Base-by-base conservation (phyloP, 2,113 vertebrate genomes). In the Shinisaurus crocodilurus region DNA sequence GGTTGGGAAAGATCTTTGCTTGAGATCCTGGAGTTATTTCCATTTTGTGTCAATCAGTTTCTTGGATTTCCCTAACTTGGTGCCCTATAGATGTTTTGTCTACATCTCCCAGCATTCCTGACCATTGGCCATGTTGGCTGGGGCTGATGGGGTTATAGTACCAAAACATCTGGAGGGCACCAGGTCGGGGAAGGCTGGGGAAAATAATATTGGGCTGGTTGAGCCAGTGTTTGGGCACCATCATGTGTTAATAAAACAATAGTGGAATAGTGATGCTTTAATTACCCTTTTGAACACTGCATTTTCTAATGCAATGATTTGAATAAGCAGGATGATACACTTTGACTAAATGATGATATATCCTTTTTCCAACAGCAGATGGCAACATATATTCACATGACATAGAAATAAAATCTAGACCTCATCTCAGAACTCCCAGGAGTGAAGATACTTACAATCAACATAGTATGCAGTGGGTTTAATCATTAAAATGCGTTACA, bases 311-410 rank as follows among this genome's bases (percentile, higher is more conserved):
- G 88, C n/a, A 34, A 77, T 83, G n/a, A 27, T 83, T 50, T 93
- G 83, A 16, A 63, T 75, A 12, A 69, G 75, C n/a, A 76, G 54
- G 0, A 43, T 81, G 34, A 69, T 82, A 76, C 34, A 25, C 86
- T 93, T 67, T 70, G 60, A 69, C 89, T 85, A 85, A n/a, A n/a
- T n/a, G 1, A 82, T 75, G 16, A 91, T 16, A 4, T 89, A 18
- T 88, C 75, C 91, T 74, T 96, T 96, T 94, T 93, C 92, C 90
- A 67, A 96, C 97, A 79, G 96, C 96, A 97, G 97, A 94, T 97
- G 97, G 97, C 97, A 97, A 96, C 91, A 94, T 95, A 63, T 81
- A 16, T 93, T 97, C 96, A 95, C 92, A 87, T 96, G 95, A 96
- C 93, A 79, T 57, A 80, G 92, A 94, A 89, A 90, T 29, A 0